A percentile compares a stretch with the other conserved stretches of the same genome.
phyloP scores from a whole-genome alignment of 2,888 invertebrate genomes.

The Galerucella pusilla region DNA sequence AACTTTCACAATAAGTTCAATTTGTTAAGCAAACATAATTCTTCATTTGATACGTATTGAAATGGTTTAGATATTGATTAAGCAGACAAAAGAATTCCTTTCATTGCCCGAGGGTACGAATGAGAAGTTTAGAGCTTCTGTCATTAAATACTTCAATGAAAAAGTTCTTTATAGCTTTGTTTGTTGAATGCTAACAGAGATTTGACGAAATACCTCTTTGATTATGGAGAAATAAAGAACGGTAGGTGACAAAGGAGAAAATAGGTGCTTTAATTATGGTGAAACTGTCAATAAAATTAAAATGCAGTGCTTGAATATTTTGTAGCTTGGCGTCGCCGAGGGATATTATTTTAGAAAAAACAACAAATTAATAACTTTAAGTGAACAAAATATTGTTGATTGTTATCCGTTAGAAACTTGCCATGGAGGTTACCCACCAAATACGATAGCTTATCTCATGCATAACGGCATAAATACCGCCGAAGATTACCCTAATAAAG shows the following conservation, averaged over 20 bases:
- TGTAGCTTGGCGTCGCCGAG: conserved; percentile 20
- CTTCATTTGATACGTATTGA: too few species aligned
- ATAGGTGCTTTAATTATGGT: too few species aligned
- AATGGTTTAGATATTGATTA: neutral
- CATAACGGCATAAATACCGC: conserved; percentile 18
- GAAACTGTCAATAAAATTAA: neutral
- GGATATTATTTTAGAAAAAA: conserved; percentile 24
- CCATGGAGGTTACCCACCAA: conserved; percentile 18
- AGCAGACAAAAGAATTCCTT: neutral
- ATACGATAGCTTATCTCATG: neutral
- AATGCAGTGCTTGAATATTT: neutral
- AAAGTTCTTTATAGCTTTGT: neutral
- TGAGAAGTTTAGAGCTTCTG: neutral
- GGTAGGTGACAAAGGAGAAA: too few species aligned
- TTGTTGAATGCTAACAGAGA: neutral
- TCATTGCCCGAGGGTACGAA: neutral
- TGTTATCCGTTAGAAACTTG: conserved; percentile 8
- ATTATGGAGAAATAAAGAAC: neutral
- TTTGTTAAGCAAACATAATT: too few species aligned
- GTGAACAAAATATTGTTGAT: conserved; percentile 25
- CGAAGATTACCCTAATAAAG: conserved; percentile 22
- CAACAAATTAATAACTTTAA: conserved; percentile 17
- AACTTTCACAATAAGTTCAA: too few species aligned
- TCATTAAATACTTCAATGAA: neutral
- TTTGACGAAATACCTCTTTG: neutral